Evolutionary conservation across 1,140 invertebrate species (phyloP).

Genomic region (Megalonaias nervosa): DNA sequence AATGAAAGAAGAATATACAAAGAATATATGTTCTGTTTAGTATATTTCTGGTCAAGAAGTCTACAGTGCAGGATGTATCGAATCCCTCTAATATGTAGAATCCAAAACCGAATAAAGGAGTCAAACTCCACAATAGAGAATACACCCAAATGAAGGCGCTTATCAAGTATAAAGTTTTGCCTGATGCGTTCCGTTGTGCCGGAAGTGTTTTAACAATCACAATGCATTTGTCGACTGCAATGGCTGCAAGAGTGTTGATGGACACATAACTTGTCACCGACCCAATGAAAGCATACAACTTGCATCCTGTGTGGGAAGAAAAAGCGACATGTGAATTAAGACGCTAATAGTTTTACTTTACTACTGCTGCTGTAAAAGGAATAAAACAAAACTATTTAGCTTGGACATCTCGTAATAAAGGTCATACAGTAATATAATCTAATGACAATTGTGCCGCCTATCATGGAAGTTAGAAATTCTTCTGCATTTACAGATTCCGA

Average conservation of each 20-base stretch:
- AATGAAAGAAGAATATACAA: constrained; percentile 12
- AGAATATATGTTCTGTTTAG: constrained; percentile 2
- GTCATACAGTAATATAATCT: too few relatives aligned
- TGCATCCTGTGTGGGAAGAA: constrained; percentile 3
- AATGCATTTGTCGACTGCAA: constrained; percentile 5
- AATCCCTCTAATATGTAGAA: constrained; percentile 15
- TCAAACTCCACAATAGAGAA: neutral
- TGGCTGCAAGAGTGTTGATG: constrained; percentile 20
- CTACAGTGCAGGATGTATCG: constrained; percentile 19
- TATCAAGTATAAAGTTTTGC: neutral
- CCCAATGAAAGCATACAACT: constrained; percentile 13
- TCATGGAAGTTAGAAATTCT: too few relatives aligned
- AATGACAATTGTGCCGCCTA: too few relatives aligned
- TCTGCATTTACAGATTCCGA: too few relatives aligned
- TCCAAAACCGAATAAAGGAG: constrained; percentile 11
- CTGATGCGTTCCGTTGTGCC: neutral
- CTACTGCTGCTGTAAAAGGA: too few relatives aligned
- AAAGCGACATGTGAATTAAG: too few relatives aligned
- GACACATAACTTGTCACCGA: constrained; percentile 15
- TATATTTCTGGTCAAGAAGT: constrained; percentile 5
- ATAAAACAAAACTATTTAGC: too few relatives aligned
- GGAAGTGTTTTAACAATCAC: constrained; percentile 9
- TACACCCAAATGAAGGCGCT: constrained; percentile 6
- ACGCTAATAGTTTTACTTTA: too few relatives aligned
- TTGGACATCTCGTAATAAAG: too few relatives aligned